Evolutionary conservation across 2,113 vertebrate genomes (phyloP).

Genomic region (Dipodomys ordii): DNA sequence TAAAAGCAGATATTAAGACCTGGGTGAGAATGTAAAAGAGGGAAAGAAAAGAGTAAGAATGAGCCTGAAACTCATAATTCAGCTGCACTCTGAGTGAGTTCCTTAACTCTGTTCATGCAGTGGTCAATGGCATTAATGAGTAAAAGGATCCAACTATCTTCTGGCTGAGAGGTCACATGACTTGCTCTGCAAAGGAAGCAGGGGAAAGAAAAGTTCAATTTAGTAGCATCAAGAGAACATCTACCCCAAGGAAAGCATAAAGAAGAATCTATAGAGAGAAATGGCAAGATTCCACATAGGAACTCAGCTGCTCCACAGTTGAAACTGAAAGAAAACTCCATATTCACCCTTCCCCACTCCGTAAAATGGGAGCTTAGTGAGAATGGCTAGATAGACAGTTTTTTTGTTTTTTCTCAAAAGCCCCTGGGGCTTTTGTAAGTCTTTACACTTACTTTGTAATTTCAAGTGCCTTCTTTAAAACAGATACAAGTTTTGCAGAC

Average conservation of each 20-base stretch:
- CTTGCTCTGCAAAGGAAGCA: slow-evolving; percentile 88
- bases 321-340: slow-evolving; percentile 6
- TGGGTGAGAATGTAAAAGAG: not conserved
- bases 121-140: slow-evolving; percentile 91
- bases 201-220: slow-evolving; percentile 54
- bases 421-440: not conserved
- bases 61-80: slow-evolving; percentile 78
- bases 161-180: slow-evolving; percentile 92
- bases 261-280: slow-evolving; percentile 21
- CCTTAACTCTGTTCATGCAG: slow-evolving; percentile 93
- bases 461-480: slow-evolving; percentile 93
- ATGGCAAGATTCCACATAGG: not conserved
- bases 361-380: not conserved
- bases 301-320: not conserved
- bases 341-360: not conserved
- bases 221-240: slow-evolving; percentile 46
- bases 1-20: slow-evolving; percentile 53
- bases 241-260: not conserved
- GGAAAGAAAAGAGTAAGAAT: slow-evolving; percentile 7
- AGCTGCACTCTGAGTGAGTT: slow-evolving; percentile 87
- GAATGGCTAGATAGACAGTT: not conserved
- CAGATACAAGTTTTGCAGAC: slow-evolving; percentile 91
- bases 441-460: slow-evolving; percentile 92
- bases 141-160: slow-evolving; percentile 94
- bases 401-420: slow-evolving; percentile 45